Evolutionary conservation across 2,888 invertebrate genomes (phyloP).

Genomic region (Papilio elwesi): DNA sequence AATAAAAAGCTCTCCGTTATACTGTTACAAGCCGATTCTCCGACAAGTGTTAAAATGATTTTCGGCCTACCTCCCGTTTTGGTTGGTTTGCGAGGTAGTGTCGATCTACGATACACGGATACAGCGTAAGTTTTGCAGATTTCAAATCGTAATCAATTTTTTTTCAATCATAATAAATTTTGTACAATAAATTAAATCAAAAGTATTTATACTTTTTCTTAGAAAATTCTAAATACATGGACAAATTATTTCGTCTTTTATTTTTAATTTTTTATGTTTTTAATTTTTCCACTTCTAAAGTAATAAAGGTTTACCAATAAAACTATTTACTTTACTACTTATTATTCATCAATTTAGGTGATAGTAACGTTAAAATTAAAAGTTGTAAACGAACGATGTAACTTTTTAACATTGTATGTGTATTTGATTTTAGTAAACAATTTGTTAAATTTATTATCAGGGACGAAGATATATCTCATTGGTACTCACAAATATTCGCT

Average conservation of each 20-base stretch:
- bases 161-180: no score
- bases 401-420: no score
- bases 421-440: no score
- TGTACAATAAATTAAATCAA: no score
- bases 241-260: no score
- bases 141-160: neutral
- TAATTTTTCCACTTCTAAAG: no score
- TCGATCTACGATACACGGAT: slow-evolving; percentile 94
- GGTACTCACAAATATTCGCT: slow-evolving; percentile 94
- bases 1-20: slow-evolving; percentile 81
- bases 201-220: neutral
- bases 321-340: neutral
- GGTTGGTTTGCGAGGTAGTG: slow-evolving; percentile 93
- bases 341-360: neutral
- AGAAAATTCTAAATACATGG: no score
- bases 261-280: no score
- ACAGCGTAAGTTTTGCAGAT: slow-evolving; percentile 83
- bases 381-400: no score
- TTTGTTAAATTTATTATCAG: slow-evolving; percentile 57
- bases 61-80: slow-evolving; percentile 92
- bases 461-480: slow-evolving; percentile 87
- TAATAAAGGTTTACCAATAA: neutral
- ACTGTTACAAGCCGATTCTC: slow-evolving; percentile 89
- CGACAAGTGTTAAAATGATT: slow-evolving; percentile 90
- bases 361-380: neutral